Conservation (phyloP, 2,113 vertebrate genomes). For the Orcinus orca region DNA sequence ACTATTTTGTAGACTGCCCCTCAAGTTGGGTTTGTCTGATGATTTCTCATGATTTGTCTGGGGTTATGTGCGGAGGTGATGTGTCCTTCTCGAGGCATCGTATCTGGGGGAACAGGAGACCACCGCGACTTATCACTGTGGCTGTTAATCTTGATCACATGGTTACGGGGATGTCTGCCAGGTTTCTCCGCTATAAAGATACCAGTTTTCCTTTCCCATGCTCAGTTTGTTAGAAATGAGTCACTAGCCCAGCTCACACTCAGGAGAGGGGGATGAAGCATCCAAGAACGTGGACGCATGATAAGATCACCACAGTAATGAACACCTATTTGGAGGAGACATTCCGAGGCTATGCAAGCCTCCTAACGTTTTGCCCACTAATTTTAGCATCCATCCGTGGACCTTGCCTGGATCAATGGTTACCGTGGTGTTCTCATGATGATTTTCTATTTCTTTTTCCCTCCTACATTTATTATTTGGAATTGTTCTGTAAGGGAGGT, state of each 20-base stretch:
- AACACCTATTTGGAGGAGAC: neutral
- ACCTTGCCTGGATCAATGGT: neutral
- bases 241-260: neutral
- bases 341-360: neutral
- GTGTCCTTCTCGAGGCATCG: fast-evolving
- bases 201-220: neutral
- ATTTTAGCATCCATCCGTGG: neutral
- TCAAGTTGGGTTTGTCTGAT: neutral
- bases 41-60: neutral
- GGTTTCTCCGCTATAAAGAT: neutral
- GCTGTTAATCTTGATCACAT: neutral
- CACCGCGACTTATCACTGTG: neutral
- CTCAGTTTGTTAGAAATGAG: neutral
- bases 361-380: neutral
- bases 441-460: neutral
- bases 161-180: neutral
- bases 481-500: neutral
- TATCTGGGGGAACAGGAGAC: neutral
- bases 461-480: neutral
- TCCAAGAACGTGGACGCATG: neutral
- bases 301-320: neutral
- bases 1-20: neutral
- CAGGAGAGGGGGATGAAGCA: too few species aligned
- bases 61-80: neutral
- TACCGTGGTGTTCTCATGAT: neutral